phyloP scores from a whole-genome alignment of 2,888 invertebrate genomes.

The Polydrusus pterygomalis region DNA sequence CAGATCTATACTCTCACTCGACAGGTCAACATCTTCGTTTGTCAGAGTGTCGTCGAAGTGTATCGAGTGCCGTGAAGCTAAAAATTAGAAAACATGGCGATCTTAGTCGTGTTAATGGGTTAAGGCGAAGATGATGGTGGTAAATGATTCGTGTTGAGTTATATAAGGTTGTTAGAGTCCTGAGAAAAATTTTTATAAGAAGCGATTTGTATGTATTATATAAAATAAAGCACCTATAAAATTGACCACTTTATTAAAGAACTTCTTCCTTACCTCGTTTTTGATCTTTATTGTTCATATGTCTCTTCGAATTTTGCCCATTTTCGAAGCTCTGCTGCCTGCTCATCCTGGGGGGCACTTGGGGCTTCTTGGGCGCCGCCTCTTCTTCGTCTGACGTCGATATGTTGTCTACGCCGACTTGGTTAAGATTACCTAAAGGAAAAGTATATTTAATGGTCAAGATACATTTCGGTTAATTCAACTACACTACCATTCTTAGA shows the following conservation, averaged over 20 bases:
- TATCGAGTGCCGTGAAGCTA: slow-evolving; percentile 64
- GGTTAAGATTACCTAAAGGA: slow-evolving; percentile 74
- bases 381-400: slow-evolving; percentile 85
- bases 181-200: background rate
- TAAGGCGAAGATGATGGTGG: slow-evolving; percentile 46
- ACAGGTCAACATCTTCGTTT: slow-evolving; percentile 62
- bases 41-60: slow-evolving; percentile 65
- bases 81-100: slow-evolving; percentile 52
- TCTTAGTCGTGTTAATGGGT: slow-evolving; percentile 47
- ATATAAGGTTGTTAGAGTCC: background rate
- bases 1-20: slow-evolving; percentile 62
- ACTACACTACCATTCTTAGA: too few relatives aligned
- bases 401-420: slow-evolving; percentile 82
- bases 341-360: slow-evolving; percentile 78
- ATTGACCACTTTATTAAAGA: too few relatives aligned
- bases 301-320: slow-evolving; percentile 59
- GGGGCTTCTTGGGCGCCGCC: slow-evolving; percentile 74
- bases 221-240: too few relatives aligned
- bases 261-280: slow-evolving; percentile 60
- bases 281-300: slow-evolving; percentile 66
- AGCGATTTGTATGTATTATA: too few relatives aligned
- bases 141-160: slow-evolving; percentile 28
- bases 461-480: too few relatives aligned
- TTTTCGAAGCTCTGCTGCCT: slow-evolving; percentile 70
- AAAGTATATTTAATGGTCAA: too few relatives aligned